A percentile compares a stretch with the other conserved stretches of the same genome.
Conservation (phyloP, 2,113 vertebrate genomes). For the Callipepla californica region DNA sequence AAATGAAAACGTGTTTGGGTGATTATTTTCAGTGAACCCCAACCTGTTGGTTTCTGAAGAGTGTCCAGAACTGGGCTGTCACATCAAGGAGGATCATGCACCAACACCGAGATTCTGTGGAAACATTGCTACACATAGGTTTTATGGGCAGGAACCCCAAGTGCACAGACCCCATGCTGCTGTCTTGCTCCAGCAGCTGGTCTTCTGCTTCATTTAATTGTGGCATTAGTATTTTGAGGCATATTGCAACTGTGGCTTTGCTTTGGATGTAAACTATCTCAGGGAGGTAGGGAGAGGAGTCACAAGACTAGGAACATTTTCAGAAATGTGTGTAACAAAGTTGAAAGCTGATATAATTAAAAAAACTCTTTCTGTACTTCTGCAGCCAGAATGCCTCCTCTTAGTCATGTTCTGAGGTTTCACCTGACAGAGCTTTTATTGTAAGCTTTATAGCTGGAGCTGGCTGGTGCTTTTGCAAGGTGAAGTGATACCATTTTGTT, state of each 20-base stretch:
- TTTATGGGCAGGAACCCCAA: not conserved
- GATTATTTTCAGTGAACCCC: not conserved
- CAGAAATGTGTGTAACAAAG: not conserved
- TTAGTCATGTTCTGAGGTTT: not conserved
- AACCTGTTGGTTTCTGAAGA: not conserved
- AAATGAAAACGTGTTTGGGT: not conserved
- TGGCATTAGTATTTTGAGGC: not conserved
- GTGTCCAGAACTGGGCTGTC: not conserved
- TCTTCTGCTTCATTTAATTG: not conserved
- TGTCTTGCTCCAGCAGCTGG: not conserved
- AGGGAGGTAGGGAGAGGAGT: not conserved
- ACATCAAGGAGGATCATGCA: not conserved
- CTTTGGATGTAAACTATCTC: not conserved
- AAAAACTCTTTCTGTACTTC: not conserved
- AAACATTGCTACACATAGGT: too few relatives aligned
- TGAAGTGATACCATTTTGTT: conserved; percentile 19
- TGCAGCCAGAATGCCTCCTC: not conserved
- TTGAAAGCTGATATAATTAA: not conserved
- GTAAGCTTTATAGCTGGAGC: not conserved
- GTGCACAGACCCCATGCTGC: not conserved
- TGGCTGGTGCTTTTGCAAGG: not conserved
- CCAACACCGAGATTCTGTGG: not conserved
- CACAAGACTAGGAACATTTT: not conserved
- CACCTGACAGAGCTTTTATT: not conserved
- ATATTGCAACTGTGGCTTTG: not conserved